Evolutionary conservation across 37 sponge, comb jelly and placozoan genomes (phyloP).

Genomic region (Axinella damicornis): DNA sequence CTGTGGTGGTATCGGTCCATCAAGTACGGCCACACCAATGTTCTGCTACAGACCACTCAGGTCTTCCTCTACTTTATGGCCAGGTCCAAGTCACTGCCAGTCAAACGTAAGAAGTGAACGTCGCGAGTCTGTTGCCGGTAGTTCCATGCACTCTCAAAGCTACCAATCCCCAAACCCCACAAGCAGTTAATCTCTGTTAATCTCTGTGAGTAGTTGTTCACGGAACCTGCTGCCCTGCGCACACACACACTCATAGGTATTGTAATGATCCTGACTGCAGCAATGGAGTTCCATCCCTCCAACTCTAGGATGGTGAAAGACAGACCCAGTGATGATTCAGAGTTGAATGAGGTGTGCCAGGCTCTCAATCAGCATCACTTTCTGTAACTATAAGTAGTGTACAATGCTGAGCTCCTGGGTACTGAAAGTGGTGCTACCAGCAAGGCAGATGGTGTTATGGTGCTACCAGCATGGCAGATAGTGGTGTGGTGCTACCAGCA

Average conservation of each 20-base stretch:
- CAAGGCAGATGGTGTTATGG: too few relatives aligned
- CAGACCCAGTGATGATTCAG: slow-evolving; percentile 52
- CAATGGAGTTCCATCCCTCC: slow-evolving; percentile 61
- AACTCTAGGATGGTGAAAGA: slow-evolving; percentile 2
- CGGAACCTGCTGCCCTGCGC: slow-evolving; percentile 69
- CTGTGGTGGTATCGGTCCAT: slow-evolving; percentile 95
- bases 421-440: too few relatives aligned
- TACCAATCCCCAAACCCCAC: too few relatives aligned
- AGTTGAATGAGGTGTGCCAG: slow-evolving; percentile 47
- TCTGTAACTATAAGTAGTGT: too few relatives aligned
- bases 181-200: too few relatives aligned
- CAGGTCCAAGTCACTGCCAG: slow-evolving; percentile 11
- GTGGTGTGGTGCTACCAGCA: too few relatives aligned
- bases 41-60: slow-evolving; percentile 79
- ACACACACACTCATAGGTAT: slow-evolving; percentile 46
- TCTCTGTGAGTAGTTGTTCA: slow-evolving; percentile 71
- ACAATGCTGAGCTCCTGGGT: too few relatives aligned
- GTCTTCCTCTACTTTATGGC: slow-evolving; percentile 68
- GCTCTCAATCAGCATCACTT: too few relatives aligned
- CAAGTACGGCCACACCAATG: slow-evolving; percentile 83
- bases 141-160: too few relatives aligned
- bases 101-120: slow-evolving; percentile 64
- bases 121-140: too few relatives aligned
- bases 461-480: too few relatives aligned
- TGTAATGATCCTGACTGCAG: slow-evolving; percentile 46